Percentiles rank a stretch among this genome's conserved stretches.
These are phyloP conservation scores for Chrysemys picta DNA, from an alignment of 2,113 vertebrate species.

Conservation along the genomic window DNA sequence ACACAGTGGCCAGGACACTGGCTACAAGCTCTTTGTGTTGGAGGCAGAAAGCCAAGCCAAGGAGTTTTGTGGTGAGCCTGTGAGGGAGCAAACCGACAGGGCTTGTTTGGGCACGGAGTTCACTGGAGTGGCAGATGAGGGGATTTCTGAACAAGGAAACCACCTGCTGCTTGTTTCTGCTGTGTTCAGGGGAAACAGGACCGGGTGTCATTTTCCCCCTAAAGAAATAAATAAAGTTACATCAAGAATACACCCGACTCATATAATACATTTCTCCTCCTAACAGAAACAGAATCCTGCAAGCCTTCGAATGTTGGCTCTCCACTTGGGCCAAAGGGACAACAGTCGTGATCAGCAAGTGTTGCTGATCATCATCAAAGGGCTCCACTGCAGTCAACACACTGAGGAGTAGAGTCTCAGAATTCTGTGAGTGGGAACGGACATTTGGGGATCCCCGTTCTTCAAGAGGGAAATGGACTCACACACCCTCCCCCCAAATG, in stretches of 20 bases:
- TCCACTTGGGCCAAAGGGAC: neutral
- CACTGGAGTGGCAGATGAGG: neutral
- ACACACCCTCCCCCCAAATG: too few relatives aligned
- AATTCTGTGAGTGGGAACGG: neutral
- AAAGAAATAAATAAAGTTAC: neutral
- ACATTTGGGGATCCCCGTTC: neutral
- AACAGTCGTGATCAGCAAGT: neutral
- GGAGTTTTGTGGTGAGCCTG: neutral
- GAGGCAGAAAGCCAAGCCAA: neutral
- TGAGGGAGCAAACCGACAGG: neutral
- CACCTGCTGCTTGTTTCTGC: neutral
- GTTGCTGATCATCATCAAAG: neutral
- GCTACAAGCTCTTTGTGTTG: fast-evolving
- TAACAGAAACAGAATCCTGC: neutral
- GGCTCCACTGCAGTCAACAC: neutral
- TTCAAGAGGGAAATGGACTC: neutral
- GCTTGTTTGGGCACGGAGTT: neutral
- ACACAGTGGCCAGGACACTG: neutral
- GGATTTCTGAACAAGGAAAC: neutral
- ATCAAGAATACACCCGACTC: neutral
- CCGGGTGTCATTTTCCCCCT: neutral
- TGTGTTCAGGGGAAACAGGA: neutral
- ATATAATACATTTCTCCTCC: neutral
- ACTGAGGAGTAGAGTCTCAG: neutral
- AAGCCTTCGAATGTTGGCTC: neutral